Base-by-base conservation (phyloP, 2,888 invertebrate species). In the Luperina testacea region DNA sequence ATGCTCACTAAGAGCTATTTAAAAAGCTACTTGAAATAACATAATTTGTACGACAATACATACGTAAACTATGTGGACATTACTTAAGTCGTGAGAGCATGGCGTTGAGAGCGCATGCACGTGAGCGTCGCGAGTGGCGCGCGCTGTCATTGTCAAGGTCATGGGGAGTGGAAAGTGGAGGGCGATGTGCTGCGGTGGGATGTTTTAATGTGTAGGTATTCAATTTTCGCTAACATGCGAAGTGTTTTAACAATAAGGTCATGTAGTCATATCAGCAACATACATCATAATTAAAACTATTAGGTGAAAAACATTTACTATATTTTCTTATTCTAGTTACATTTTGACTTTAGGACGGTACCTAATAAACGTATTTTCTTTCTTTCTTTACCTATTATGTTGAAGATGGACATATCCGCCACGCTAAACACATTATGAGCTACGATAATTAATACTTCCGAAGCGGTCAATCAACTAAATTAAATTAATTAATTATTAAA, bases 131-230 rank as follows among this genome's bases (percentile, higher is more conserved):
- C 48, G 61, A 48, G 42, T 67, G 17, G 38, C 82, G 79, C 81
- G 78, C 72, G 67, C 80, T 32, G 4, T 69, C 85, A 86, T 73
- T 84, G 87, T 68, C 88, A 88, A 85, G 88, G 87, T 77, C 87
- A 80, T 17, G 74, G n/a, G 70, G 65, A 59, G 80, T 48, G 72
- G 64, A 27, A 65, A 42, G 38, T 17, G 32, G 15, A 5, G 20
- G n/a, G 32, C 13, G 71, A 27, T 32, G 57, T 57, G 57, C 57
- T 53, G 24, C 45, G 45, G 2, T 15, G 15, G 24, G 15, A 24
- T 51, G 2, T 24, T 38, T 24, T 15, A 15, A 24, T 70, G 15
- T 15, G 24, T 5, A 59, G 11, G 57, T 59, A 53, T 24, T 24
- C 0, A 70, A 53, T 8, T 15, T 32, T 17, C 11, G 38, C 57